Evolutionary conservation across 2,113 vertebrate species (phyloP), one percentile per base, ranked within the genome.

Genomic region (Chrysemys picta): DNA sequence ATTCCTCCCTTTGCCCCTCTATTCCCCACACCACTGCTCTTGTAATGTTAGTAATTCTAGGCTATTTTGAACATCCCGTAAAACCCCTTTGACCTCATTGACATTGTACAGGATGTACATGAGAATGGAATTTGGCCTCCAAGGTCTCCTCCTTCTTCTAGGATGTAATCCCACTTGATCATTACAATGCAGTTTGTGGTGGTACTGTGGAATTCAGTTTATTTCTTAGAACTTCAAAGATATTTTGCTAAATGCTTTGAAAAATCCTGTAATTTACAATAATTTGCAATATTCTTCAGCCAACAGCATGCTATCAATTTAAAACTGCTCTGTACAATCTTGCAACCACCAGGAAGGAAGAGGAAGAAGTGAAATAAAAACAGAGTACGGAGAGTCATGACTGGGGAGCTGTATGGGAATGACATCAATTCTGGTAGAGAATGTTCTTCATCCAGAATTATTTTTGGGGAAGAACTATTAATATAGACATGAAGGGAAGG

Each of bases 211-310:
- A 94, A 90, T 88, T 95, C 45, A 78, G 79, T 88, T 85, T 82
- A 53, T 95, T 92, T 96, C 79, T 80, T 83, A 85, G 27, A 92
- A 81, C 22, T 91, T 79, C 22, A 78, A 1, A 82, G 56, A 86
- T 17, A 47, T n/a, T 53, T 88, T 87, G 75, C 10, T 84, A 72
- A 87, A 54, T 88, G 38, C 62, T 92, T 84, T 92, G 85, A 8
- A 93, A 94, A 93, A 4, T 31, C 35, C 53, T 54, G 10, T 82
- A 85, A 93, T 91, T 93, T 89, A 85, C 65, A 88, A 52, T 89
- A 91, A 87, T 95, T 93, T 93, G n/a, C 49, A 53, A 87, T 83
- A 91, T 53, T 83, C 35, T 93, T 89, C 89, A 88, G 52, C 82
- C 91, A 91, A 69, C 91, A 88, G 86, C 89, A 80, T 83, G 81